Evolutionary conservation across 1,140 invertebrate species (phyloP).

Genomic region (Drosophila nigromelanica): DNA sequence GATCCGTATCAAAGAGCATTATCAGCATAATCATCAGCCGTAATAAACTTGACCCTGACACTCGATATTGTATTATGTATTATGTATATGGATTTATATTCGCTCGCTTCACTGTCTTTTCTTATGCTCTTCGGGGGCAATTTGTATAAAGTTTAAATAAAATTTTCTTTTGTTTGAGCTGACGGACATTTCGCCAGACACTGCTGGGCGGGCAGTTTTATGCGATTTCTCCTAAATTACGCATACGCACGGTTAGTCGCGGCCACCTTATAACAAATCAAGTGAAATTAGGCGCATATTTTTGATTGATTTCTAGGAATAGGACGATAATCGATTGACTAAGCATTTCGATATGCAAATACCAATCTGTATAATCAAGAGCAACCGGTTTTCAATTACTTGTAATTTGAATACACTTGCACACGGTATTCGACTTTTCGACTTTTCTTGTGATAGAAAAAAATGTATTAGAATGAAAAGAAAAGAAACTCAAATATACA

Average conservation of each 20-base stretch:
- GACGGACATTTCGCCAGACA: slow-evolving; percentile 46
- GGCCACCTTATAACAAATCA: slow-evolving; percentile 25
- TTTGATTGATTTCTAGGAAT: slow-evolving; percentile 50
- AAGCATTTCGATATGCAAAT: slow-evolving; percentile 12
- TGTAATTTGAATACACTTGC: not conserved
- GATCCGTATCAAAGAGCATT: slow-evolving; percentile 53
- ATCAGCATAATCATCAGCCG: slow-evolving; percentile 62
- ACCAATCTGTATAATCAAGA: slow-evolving; percentile 1
- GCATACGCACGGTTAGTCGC: slow-evolving; percentile 65
- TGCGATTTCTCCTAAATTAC: slow-evolving; percentile 44
- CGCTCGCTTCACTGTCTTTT: not conserved
- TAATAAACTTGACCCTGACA: slow-evolving; percentile 69
- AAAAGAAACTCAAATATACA: no score
- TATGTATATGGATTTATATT: slow-evolving; percentile 2
- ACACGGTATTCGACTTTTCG: not conserved
- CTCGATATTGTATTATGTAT: slow-evolving; percentile 56
- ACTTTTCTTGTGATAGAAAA: no score
- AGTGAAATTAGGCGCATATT: slow-evolving; percentile 48
- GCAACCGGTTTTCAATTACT: slow-evolving; percentile 4
- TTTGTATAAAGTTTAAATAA: slow-evolving; percentile 25
- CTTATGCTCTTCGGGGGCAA: slow-evolving; percentile 35
- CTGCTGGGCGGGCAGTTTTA: slow-evolving; percentile 6
- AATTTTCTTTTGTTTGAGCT: slow-evolving; percentile 51
- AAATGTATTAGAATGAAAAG: no score
- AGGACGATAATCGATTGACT: not conserved